phyloP scores from a whole-genome alignment of 2,888 invertebrate genomes.

The Dermolepida albohirtum region DNA sequence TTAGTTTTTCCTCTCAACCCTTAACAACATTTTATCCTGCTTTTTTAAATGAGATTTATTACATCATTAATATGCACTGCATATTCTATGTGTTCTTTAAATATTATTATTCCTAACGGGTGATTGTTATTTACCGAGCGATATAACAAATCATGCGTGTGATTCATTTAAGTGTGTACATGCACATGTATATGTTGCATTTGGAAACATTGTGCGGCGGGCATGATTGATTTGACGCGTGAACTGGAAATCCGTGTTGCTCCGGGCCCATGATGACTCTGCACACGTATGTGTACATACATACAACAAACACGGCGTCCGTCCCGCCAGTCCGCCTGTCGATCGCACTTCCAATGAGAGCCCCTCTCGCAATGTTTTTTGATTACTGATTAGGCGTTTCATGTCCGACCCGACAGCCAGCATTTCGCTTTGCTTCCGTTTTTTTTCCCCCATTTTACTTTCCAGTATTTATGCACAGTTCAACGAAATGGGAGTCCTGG shows the following conservation, averaged over 20 bases:
- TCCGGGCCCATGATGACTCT: neutral
- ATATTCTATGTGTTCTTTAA: too few species aligned
- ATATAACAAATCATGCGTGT: slow-evolving; percentile 58
- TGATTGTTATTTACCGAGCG: slow-evolving; percentile 58
- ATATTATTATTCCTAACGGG: slow-evolving; percentile 59
- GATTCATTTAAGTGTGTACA: slow-evolving; percentile 44
- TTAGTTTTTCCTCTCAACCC: too few species aligned
- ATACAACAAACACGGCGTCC: too few species aligned
- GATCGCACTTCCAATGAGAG: too few species aligned
- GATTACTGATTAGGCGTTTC: slow-evolving; percentile 52
- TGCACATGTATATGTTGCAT: slow-evolving; percentile 39
- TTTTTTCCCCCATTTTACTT: slow-evolving; percentile 46
- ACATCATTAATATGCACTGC: too few species aligned
- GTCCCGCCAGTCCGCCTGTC: too few species aligned
- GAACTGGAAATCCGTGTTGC: slow-evolving; percentile 4
- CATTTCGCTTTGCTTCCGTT: too few species aligned
- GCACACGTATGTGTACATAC: slow-evolving; percentile 9
- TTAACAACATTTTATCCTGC: too few species aligned
- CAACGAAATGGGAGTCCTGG: slow-evolving; percentile 44
- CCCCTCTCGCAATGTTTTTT: slow-evolving; percentile 45
- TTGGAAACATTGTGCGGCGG: too few species aligned
- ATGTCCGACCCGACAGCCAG: slow-evolving; percentile 43
- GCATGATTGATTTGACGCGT: too few species aligned
- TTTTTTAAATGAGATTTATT: too few species aligned
- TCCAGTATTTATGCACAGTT: too few species aligned